phyloP scores from a whole-genome alignment of 2,888 invertebrate species.

The Cerastis leucographa region DNA sequence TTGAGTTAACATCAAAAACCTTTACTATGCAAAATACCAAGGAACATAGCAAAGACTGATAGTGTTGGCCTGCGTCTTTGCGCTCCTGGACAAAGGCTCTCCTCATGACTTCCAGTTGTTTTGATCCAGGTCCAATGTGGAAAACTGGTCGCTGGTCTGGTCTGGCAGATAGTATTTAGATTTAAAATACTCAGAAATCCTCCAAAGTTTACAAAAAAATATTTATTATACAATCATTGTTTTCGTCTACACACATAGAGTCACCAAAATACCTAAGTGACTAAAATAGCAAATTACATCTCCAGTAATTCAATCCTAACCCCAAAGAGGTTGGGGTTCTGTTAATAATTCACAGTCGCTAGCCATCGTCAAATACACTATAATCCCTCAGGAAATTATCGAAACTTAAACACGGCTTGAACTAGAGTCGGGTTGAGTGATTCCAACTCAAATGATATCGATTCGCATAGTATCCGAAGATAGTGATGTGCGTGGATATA shows the following conservation, averaged over 20 bases:
- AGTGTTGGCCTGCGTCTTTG: no score
- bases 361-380: slow-evolving; percentile 82
- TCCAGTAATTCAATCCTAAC: slow-evolving; percentile 69
- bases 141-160: no score
- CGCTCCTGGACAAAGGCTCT: no score
- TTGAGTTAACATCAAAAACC: not conserved
- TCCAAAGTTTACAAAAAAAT: no score
- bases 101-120: no score
- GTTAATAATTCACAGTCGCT: slow-evolving; percentile 84
- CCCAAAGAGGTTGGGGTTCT: slow-evolving; percentile 73
- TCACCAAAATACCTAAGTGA: slow-evolving; percentile 27
- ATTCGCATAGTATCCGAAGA: slow-evolving; percentile 56
- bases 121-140: no score
- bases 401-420: slow-evolving; percentile 85
- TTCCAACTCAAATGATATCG: slow-evolving; percentile 71
- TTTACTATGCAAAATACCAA: not conserved
- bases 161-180: not conserved
- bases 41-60: not conserved
- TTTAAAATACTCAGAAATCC: not conserved
- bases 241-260: not conserved
- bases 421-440: slow-evolving; percentile 72
- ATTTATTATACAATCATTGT: not conserved
- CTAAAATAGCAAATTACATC: slow-evolving; percentile 48
- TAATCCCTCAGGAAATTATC: slow-evolving; percentile 86
- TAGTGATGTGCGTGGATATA: slow-evolving; percentile 54